Percentiles rank a stretch among this genome's conserved stretches.
Conservation (phyloP, 2,113 vertebrate species). For the Felis catus region F.catus_Fca126_mat1.0 CM031418.1:94457001-94457500, state of each 20-base stretch:
- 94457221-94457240: neutral
- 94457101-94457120: neutral
- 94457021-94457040: neutral
- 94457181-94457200: neutral
- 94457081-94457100: neutral
- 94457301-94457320: neutral
- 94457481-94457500: neutral
- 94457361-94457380: neutral
- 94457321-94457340: neutral
- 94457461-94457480: neutral
- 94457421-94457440: neutral
- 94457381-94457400: neutral
- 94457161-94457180: neutral
- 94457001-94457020: neutral
- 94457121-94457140: neutral
- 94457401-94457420: neutral
- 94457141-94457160: conserved; percentile 17
- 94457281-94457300: neutral
- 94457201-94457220: neutral
- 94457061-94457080: neutral
- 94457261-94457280: neutral
- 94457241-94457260: conserved; percentile 20
- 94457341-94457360: neutral
- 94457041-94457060: neutral
- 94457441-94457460: neutral